Percentiles rank a stretch among this genome's conserved stretches.
phyloP scores from a whole-genome alignment of 2,888 invertebrate genomes.

The Clusia tigrina region DNA sequence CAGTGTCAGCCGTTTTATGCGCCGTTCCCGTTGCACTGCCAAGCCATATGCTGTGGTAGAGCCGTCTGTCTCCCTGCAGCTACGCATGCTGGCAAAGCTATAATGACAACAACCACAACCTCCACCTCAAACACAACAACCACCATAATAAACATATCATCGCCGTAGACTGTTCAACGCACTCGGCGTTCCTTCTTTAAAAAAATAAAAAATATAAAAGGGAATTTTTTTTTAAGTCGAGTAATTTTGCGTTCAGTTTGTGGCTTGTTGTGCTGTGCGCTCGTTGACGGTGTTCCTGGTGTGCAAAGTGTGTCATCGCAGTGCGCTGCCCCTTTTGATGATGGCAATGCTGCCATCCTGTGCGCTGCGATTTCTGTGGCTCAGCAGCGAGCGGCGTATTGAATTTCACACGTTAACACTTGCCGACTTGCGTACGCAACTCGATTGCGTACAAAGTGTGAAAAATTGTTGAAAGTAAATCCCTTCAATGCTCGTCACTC shows the following conservation, averaged over 20 bases:
- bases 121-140: too few species aligned
- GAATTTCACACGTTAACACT: conserved; percentile 34
- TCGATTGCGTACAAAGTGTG: not conserved
- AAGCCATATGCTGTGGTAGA: not conserved
- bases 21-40: not conserved
- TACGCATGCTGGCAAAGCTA: too few species aligned
- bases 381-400: conserved; percentile 19
- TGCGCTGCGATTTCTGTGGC: not conserved
- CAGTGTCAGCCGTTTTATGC: conserved; percentile 15
- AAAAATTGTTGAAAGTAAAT: conserved; percentile 16
- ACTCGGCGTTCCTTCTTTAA: not conserved
- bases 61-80: not conserved
- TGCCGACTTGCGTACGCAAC: conserved; percentile 15
- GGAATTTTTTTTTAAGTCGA: too few species aligned
- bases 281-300: too few species aligned
- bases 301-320: not conserved
- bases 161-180: not conserved
- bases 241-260: not conserved
- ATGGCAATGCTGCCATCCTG: not conserved
- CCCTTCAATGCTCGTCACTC: too few species aligned
- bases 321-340: not conserved
- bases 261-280: not conserved
- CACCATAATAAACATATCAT: too few species aligned
- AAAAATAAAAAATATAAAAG: not conserved
- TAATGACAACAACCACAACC: too few species aligned